Evolutionary conservation across 2,797 vertebrate species (phyloP), one percentile per base, ranked within the genome.

Genomic region (Microctenopoma steveboyesi): DNA sequence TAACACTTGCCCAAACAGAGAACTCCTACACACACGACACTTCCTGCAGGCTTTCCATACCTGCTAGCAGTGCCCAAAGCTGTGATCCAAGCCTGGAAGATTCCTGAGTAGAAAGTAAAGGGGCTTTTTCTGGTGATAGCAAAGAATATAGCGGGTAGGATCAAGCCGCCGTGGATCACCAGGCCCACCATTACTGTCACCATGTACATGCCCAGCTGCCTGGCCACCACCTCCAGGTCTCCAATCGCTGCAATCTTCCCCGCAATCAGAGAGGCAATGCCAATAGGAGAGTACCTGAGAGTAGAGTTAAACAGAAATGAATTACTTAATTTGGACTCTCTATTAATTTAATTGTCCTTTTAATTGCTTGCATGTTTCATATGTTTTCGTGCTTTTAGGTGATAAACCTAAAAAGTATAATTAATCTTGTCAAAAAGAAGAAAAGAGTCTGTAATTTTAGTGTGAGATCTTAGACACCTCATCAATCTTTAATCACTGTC

Each of bases 71-170:
- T 96, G 60, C 95, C 95, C 76, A 96, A 76, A 11, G 95, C 95
- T 0, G 95, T 96, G 88, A 96, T 94, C 95, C 95, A 96, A 3
- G 95, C 95, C 86, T 96, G 95, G 83, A 96, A 96, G 82, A 96
- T 95, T 1, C 95, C 95, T 0, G 87, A 86, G 85, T 94, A 96
- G 84, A 96, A 96, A 1, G 74, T 16, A 51, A 94, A 86, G 0
- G 95, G 95, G 82, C 92, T 96, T 83, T 95, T 95, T 59, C 94
- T 89, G 55, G 95, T 96, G 79, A 92, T 89, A 0, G 50, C 68
- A 9, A 96, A 95, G 86, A 90, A 96, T 69, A 96, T 95, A n/a
- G 93, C 80, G 0, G 95, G 95, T 5, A 96, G 90, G 62, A 96
- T 92, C 47, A 96, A 40, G 4, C 91, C 94, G 0, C 95, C 95